Conservation (phyloP, 1,140 invertebrate species). For the Hyles vespertilio region DNA sequence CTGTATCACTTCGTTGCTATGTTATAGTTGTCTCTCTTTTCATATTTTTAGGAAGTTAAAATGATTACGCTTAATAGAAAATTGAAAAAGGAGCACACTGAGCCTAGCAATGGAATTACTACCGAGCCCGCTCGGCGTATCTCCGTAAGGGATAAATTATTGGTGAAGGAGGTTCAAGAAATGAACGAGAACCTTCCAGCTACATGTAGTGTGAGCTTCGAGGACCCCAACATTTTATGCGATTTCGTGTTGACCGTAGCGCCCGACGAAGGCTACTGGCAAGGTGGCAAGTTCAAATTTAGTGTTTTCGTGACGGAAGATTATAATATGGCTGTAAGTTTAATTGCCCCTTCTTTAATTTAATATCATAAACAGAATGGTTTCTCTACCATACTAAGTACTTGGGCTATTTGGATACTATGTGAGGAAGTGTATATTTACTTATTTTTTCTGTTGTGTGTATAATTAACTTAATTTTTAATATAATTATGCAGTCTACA, state of each 20-base stretch:
- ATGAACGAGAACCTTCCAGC: conserved; percentile 90
- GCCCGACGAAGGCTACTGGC: conserved; percentile 94
- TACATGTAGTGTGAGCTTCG: conserved; percentile 88
- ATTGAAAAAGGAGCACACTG: conserved; percentile 80
- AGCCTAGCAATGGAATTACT: conserved; percentile 55
- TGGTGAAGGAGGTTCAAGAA: conserved; percentile 94
- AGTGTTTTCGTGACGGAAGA: conserved; percentile 92
- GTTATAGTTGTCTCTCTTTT: conserved; percentile 23
- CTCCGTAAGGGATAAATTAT: conserved; percentile 89
- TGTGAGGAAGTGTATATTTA: no score
- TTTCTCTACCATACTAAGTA: no score
- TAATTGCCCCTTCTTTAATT: background rate
- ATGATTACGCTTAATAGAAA: conserved; percentile 91
- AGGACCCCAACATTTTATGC: conserved; percentile 88
- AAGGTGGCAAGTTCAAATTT: conserved; percentile 91
- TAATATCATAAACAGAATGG: no score
- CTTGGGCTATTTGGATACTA: no score
- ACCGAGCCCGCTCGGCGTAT: conserved; percentile 77
- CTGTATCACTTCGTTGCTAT: conserved; percentile 14
- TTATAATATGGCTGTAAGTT: conserved; percentile 93
- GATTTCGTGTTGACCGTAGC: conserved; percentile 87
- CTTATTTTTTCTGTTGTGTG: no score
- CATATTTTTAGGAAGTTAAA: conserved; percentile 18
- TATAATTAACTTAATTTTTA: no score
- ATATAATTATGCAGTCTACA: no score